A percentile compares a stretch with the other conserved stretches of the same genome.
phyloP scores from a whole-genome alignment of 1,140 invertebrate genomes.

The Chironomus tepperi region DNA sequence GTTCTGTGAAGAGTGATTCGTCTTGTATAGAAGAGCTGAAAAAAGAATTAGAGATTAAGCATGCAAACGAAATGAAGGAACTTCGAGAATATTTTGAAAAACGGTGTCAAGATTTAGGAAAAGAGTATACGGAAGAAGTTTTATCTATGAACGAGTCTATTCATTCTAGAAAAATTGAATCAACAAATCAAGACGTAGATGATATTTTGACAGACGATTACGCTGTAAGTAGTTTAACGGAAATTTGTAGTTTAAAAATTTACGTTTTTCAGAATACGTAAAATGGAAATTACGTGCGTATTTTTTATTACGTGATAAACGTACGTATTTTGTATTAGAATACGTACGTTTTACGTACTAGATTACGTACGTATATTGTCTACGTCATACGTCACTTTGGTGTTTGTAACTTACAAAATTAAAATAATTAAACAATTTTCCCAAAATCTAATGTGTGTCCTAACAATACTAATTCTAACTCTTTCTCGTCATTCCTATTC shows the following conservation, averaged over 20 bases:
- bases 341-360: too few species aligned
- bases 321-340: too few species aligned
- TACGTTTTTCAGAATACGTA: too few species aligned
- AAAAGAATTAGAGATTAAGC: slow-evolving; percentile 49
- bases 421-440: too few species aligned
- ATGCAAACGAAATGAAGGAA: slow-evolving; percentile 65
- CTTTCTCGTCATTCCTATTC: neutral
- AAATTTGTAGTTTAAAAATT: neutral
- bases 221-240: neutral
- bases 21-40: slow-evolving; percentile 44
- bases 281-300: too few species aligned
- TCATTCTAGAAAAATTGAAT: slow-evolving; percentile 28
- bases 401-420: too few species aligned
- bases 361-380: too few species aligned
- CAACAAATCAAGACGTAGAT: slow-evolving; percentile 26
- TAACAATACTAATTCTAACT: too few species aligned
- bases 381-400: too few species aligned
- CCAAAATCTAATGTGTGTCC: too few species aligned
- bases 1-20: slow-evolving; percentile 44
- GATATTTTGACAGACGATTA: slow-evolving; percentile 34
- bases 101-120: slow-evolving; percentile 65
- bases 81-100: slow-evolving; percentile 66
- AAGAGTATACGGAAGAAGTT: slow-evolving; percentile 61
- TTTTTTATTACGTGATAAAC: too few species aligned
- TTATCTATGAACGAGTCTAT: slow-evolving; percentile 53